A percentile compares a stretch with the other conserved stretches of the same genome.
These are phyloP conservation scores for Eilema griseolum DNA, from an alignment of 2,888 invertebrate genomes.

Conservation along the genomic window DNA sequence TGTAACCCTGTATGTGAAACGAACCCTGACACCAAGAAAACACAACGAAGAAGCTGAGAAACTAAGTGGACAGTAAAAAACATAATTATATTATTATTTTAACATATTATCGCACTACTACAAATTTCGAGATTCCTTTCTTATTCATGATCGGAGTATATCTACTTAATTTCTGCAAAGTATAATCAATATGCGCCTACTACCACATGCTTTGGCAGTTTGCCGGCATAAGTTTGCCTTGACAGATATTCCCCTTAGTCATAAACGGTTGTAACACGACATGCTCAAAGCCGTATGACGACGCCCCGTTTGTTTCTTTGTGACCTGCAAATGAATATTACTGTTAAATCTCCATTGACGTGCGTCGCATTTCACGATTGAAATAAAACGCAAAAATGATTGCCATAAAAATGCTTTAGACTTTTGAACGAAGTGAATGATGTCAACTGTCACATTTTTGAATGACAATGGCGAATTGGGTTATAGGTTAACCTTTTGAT, in stretches of 20 bases:
- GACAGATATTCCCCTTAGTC: conserved; percentile 15
- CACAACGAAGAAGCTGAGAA: too few relatives aligned
- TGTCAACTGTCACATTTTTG: not conserved
- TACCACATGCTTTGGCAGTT: not conserved
- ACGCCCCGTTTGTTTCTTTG: conserved; percentile 56
- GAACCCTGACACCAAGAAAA: too few relatives aligned
- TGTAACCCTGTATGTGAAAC: too few relatives aligned
- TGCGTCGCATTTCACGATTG: conserved; percentile 40
- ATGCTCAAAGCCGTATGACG: conserved; percentile 47
- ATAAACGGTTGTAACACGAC: conserved; percentile 39
- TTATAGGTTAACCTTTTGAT: not conserved
- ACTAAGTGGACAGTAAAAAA: too few relatives aligned
- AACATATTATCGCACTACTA: too few relatives aligned
- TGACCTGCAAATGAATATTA: conserved; percentile 54
- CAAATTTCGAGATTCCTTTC: too few relatives aligned
- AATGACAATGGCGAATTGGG: not conserved
- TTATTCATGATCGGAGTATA: too few relatives aligned
- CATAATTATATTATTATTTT: too few relatives aligned
- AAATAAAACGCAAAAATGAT: conserved; percentile 45
- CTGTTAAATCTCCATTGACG: conserved; percentile 51
- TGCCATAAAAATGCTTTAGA: conserved; percentile 46
- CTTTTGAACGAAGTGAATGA: conserved; percentile 23
- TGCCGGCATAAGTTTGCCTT: not conserved
- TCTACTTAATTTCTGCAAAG: not conserved
- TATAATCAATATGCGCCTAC: not conserved